These are phyloP conservation scores for Sipha maydis DNA, from an alignment of 2,888 invertebrate genomes.

Conservation along the genomic window DNA sequence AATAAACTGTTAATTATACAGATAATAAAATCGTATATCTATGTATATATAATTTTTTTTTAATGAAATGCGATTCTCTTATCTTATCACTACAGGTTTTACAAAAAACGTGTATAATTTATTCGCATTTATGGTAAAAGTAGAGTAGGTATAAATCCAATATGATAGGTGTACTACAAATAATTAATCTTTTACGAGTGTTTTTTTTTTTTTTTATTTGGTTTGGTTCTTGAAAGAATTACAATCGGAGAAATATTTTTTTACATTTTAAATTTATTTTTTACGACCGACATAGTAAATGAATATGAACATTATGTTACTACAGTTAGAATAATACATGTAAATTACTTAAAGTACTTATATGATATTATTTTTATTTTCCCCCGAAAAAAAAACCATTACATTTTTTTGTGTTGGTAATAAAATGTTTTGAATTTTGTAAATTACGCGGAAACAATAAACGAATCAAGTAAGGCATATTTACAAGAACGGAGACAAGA, in stretches of 20 bases:
- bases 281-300: neutral
- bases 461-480: neutral
- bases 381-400: neutral
- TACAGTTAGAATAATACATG: neutral
- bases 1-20: slow-evolving; percentile 15
- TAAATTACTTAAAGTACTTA: neutral
- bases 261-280: neutral
- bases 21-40: neutral
- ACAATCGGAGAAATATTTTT: neutral
- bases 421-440: neutral
- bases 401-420: neutral
- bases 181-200: neutral
- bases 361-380: neutral
- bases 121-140: neutral
- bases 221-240: too few relatives aligned
- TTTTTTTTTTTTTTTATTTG: neutral
- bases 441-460: neutral
- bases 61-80: neutral
- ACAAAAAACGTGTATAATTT: neutral
- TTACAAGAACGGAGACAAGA: neutral
- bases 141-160: neutral
- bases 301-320: neutral
- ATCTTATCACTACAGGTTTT: neutral
- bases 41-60: neutral
- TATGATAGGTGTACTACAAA: neutral